Percentiles rank a stretch among this genome's conserved stretches.
phyloP scores from a whole-genome alignment of 2,113 vertebrate species.

The Leptocoma aspasia region DNA sequence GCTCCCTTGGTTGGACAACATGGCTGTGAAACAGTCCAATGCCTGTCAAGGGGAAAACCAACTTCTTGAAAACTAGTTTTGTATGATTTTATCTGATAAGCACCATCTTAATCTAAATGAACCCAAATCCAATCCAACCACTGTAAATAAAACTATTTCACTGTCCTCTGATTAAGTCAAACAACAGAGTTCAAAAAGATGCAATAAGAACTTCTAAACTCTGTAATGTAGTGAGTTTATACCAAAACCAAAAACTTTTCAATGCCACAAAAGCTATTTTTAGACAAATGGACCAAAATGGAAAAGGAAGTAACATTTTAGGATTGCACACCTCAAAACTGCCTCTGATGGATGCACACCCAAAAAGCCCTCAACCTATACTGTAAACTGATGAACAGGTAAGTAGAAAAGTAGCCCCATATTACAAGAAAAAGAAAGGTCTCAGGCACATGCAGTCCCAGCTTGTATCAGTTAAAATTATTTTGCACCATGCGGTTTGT shows the following conservation, averaged over 20 bases:
- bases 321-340: background rate
- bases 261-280: background rate
- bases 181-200: background rate
- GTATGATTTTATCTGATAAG: background rate
- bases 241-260: background rate
- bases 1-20: slow-evolving; percentile 82
- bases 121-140: background rate
- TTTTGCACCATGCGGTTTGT: background rate
- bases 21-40: slow-evolving; percentile 95
- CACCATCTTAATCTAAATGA: background rate
- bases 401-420: background rate
- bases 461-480: background rate
- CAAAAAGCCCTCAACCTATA: background rate
- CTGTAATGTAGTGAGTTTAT: background rate
- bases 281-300: background rate
- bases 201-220: background rate
- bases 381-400: background rate
- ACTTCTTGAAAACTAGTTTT: background rate
- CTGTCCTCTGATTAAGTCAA: rapidly evolving
- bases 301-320: rapidly evolving
- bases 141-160: background rate
- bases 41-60: slow-evolving; percentile 73
- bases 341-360: background rate
- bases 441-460: background rate
- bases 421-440: background rate